These are phyloP conservation scores for Ectropis crepuscularia DNA, from an alignment of 2,888 invertebrate species.

Conservation along the genomic window DNA sequence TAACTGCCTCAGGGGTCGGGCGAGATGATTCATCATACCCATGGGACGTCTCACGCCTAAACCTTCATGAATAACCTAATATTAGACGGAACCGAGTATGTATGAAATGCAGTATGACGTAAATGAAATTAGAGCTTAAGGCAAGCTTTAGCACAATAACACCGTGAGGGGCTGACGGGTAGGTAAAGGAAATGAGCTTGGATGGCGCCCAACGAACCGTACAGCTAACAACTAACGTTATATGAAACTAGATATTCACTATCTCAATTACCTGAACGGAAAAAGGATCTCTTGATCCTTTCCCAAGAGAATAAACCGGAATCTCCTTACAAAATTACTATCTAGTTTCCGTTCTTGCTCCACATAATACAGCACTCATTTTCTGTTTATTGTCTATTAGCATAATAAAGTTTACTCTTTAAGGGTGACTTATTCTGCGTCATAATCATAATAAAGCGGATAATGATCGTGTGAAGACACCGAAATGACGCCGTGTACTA, in stretches of 20 bases:
- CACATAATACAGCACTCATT: conserved; percentile 4
- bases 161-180: neutral
- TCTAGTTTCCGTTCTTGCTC: conserved; percentile 1
- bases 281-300: conserved; percentile 15
- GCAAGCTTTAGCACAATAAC: conserved; percentile 8
- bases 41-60: conserved; percentile 37
- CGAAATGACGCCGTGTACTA: conserved; percentile 22
- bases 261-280: conserved; percentile 14
- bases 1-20: conserved; percentile 47
- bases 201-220: conserved; percentile 1
- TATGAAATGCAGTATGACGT: conserved; percentile 14
- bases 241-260: conserved; percentile 13
- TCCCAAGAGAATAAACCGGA: conserved; percentile 20
- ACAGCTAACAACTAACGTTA: conserved; percentile 2
- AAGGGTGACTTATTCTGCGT: conserved; percentile 46
- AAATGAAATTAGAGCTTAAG: conserved; percentile 19
- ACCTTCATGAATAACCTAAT: conserved; percentile 57
- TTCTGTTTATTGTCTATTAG: conserved; percentile 19
- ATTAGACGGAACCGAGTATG: conserved; percentile 16
- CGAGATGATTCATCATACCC: conserved; percentile 62
- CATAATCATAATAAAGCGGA: conserved; percentile 51
- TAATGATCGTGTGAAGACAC: conserved; percentile 26
- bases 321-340: conserved; percentile 2
- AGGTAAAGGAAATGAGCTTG: conserved; percentile 5
- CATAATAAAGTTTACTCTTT: conserved; percentile 39